These are phyloP conservation scores for Nipponia nippon DNA, from an alignment of 2,113 vertebrate genomes.

Conservation along the genomic window DNA sequence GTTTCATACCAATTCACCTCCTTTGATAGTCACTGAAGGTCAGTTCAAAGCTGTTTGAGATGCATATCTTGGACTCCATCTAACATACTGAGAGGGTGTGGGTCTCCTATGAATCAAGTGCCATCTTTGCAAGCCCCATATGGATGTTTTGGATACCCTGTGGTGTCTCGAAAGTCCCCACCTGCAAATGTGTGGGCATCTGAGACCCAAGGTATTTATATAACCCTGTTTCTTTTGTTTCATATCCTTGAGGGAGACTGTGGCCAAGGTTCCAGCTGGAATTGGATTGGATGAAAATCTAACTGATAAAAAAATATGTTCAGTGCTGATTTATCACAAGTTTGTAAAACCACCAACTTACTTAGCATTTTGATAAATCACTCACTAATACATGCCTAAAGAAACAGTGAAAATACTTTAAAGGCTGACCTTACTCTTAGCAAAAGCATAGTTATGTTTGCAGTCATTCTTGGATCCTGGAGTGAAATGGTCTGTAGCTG, in stretches of 20 bases:
- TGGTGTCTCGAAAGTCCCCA: neutral
- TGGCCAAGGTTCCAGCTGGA: neutral
- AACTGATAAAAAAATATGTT: neutral
- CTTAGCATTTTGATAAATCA: neutral
- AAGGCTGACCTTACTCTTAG: neutral
- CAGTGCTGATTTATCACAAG: neutral
- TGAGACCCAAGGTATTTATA: neutral
- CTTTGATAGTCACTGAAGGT: neutral
- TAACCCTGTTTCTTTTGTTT: neutral
- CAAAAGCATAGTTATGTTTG: neutral
- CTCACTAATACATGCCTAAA: neutral
- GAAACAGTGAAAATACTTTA: neutral
- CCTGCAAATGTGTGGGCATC: neutral
- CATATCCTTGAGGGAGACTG: neutral
- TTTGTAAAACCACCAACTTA: neutral
- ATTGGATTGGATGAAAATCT: neutral
- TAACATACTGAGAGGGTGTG: neutral
- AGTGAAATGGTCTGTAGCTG: neutral
- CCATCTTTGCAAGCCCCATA: neutral
- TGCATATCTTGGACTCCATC: neutral
- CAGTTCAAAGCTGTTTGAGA: neutral
- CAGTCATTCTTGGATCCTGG: neutral
- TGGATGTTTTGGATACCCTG: neutral
- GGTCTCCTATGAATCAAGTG: neutral
- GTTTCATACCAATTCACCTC: neutral